Base-by-base conservation (phyloP, 2,888 invertebrate genomes). In the Crioceris asparagi region DNA sequence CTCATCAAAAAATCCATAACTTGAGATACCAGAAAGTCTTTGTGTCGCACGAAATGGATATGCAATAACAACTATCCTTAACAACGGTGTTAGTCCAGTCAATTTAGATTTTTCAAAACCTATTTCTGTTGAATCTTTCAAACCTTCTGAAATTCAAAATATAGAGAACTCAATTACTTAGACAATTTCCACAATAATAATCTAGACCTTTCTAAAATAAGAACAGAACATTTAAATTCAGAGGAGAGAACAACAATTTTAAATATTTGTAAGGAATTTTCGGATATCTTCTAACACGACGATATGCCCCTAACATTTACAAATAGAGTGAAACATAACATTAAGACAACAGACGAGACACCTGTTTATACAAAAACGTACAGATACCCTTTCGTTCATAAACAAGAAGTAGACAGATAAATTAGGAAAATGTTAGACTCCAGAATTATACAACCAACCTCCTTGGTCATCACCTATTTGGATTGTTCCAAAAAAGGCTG, bases 341-440 rank as follows among this genome's bases (percentile, higher is more conserved):
- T 46, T 14, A 39, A 31, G 37, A 44, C 42, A 1, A 36, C 29
- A 16, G 40, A 43, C 34, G 40, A 42, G 36, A 35, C 33, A 11
- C 36, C 45, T 5, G 17, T 46, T 21, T 17, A 35, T 29, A 36
- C 49, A 0, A 51, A 50, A 42, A 38, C 45, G n/a, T 43, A 51
- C 44, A 17, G 52, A 21, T 49, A 49, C 12, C 54, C 54, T 6
- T 32, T 47, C n/a, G 32, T 50, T 3, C 52, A 54, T 32, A 50
- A 47, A 40, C 27, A 43, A 18, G 50, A 55, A 43, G 49, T 54
- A 3, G 3, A 41, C 17, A 38, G 17, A 14, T 53, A 57, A 42
- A 52, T 51, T 26, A 19, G 34, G 8, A 36, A 49, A 34, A 44
- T 44, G 43, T 36, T 51, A 1, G 41, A 50, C 34, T 18, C 35